Percentiles rank a stretch among this genome's conserved stretches.
These are phyloP conservation scores for Ophion slaviceki DNA, from an alignment of 2,888 invertebrate genomes.

Conservation along the genomic window DNA sequence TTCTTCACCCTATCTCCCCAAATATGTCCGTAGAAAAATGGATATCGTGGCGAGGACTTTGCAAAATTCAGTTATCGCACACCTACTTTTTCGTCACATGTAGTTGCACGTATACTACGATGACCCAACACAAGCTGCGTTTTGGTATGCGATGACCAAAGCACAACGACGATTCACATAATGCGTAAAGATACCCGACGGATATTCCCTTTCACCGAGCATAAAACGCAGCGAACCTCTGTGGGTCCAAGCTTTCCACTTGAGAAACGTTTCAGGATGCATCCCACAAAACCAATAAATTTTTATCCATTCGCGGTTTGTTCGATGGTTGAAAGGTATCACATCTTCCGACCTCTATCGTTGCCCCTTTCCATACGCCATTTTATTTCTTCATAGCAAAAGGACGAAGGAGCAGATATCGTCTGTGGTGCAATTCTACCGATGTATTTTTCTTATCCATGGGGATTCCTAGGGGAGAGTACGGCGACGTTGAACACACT, in stretches of 20 bases:
- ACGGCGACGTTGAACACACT: conserved; percentile 50
- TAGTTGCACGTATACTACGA: neutral
- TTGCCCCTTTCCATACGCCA: conserved; percentile 4
- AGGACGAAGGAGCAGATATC: conserved; percentile 12
- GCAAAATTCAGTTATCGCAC: neutral
- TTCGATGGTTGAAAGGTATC: conserved; percentile 19
- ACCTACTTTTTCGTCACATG: neutral
- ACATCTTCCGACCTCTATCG: conserved; percentile 31
- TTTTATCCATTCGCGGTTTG: conserved; percentile 36
- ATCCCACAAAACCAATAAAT: conserved; percentile 18
- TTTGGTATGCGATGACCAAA: neutral
- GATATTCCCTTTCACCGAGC: conserved; percentile 3
- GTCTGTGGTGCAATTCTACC: conserved; percentile 19
- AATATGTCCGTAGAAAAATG: neutral
- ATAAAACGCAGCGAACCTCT: no score
- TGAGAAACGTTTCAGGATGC: conserved; percentile 13
- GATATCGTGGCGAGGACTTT: neutral
- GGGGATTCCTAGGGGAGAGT: conserved; percentile 21
- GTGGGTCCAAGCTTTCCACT: conserved; percentile 1
- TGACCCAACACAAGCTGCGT: neutral
- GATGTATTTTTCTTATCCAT: conserved; percentile 23
- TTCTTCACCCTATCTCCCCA: neutral
- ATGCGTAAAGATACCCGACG: conserved; percentile 6
- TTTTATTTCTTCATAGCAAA: conserved; percentile 20
- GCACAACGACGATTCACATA: neutral